Conservation (phyloP, 1,140 invertebrate species). For the Andrena cerasifolii region DNA sequence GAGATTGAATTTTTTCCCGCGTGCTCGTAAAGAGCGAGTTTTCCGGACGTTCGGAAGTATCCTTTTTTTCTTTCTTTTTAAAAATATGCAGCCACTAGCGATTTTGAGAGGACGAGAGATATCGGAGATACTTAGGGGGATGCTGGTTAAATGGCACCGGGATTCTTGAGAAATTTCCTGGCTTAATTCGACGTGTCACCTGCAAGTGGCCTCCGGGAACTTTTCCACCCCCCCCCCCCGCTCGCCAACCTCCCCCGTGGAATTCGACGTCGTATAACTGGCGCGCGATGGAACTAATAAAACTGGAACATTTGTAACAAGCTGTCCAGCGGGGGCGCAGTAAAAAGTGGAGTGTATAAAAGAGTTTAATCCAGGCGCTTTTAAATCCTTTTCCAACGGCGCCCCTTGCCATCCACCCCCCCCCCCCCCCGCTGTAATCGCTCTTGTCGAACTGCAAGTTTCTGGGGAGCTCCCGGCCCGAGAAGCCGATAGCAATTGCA, state of each 20-base stretch:
- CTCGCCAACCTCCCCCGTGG: no score
- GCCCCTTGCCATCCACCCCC: background rate
- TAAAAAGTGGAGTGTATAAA: background rate
- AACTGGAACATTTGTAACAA: conserved; percentile 14
- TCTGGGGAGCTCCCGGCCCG: no score
- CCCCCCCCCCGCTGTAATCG: background rate
- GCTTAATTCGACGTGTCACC: conserved; percentile 39
- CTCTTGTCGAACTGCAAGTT: no score
- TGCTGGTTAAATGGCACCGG: conserved; percentile 6
- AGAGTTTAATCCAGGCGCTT: background rate
- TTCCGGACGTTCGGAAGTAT: conserved; percentile 5
- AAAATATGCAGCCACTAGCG: background rate
- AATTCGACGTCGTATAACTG: conserved; percentile 3
- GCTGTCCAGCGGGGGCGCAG: background rate
- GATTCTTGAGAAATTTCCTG: conserved; percentile 31
- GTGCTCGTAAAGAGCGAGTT: background rate
- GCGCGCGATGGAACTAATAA: conserved; percentile 24
- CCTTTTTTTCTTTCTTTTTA: no score
- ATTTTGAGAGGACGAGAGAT: background rate
- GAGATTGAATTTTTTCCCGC: conserved; percentile 4
- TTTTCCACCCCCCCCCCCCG: no score
- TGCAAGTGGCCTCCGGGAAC: background rate
- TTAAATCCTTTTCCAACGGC: background rate
- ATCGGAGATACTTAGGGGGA: conserved; percentile 22
- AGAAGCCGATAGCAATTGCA: no score